phyloP scores from a whole-genome alignment of 2,113 vertebrate species.

The Prochilodus magdalenae region DNA sequence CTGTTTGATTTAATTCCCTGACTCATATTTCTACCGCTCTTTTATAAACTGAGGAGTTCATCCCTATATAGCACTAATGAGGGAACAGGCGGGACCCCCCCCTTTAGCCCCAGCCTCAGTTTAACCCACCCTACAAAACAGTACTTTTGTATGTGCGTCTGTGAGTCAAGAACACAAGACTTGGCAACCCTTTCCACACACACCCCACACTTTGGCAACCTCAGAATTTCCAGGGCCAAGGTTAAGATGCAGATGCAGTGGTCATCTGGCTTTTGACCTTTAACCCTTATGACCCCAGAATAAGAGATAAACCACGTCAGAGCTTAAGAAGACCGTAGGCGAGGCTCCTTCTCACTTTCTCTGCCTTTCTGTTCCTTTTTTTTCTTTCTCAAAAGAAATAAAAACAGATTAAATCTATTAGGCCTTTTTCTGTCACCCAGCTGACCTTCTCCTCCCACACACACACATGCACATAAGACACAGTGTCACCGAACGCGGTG shows the following conservation, averaged over 20 bases:
- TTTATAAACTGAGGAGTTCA: not conserved
- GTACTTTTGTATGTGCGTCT: not conserved
- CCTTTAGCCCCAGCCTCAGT: not conserved
- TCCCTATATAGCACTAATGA: not conserved
- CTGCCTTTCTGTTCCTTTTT: not conserved
- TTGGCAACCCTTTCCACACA: not conserved
- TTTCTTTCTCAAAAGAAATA: constrained; percentile 1
- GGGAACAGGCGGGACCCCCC: no score
- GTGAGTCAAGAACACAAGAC: not conserved
- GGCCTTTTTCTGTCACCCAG: constrained; percentile 13
- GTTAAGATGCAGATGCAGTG: constrained; percentile 12
- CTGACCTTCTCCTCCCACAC: constrained; percentile 29
- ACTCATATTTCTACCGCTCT: no score
- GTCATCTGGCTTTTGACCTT: constrained; percentile 55
- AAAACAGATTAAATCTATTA: constrained; percentile 26
- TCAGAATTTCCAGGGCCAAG: not conserved
- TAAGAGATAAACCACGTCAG: constrained; percentile 63
- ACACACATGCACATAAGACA: constrained; percentile 6
- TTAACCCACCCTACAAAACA: not conserved
- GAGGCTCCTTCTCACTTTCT: constrained; percentile 1
- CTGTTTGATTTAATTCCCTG: no score
- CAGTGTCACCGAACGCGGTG: not conserved
- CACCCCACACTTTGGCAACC: not conserved
- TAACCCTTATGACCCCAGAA: constrained; percentile 55
- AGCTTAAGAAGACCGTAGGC: constrained; percentile 48